Percentiles rank a stretch among this genome's conserved stretches.
Evolutionary conservation across 2,888 invertebrate genomes (phyloP).

Genomic region (Lordiphosa fenestrarum): DNA sequence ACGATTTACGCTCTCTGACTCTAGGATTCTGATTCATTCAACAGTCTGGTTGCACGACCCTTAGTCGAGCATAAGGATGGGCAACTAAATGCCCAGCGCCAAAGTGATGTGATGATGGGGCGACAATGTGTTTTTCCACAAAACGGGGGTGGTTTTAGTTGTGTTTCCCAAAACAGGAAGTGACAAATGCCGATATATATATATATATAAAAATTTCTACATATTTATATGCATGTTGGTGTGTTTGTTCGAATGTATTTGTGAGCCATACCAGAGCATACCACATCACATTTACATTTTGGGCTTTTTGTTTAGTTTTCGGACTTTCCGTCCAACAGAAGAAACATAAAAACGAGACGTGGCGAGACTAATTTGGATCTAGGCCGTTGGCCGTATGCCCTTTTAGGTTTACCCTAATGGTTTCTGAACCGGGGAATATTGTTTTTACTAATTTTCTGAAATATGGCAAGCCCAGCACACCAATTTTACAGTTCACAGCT

Average conservation of each 20-base stretch:
- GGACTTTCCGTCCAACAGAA: slow-evolving; percentile 50
- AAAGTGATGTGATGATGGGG: slow-evolving; percentile 56
- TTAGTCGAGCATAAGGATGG: slow-evolving; percentile 52
- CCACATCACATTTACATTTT: slow-evolving; percentile 42
- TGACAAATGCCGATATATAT: slow-evolving; percentile 70
- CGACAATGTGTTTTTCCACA: slow-evolving; percentile 34
- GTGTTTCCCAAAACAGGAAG: slow-evolving; percentile 59
- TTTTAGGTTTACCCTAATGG: no score
- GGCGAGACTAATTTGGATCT: no score
- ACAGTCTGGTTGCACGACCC: slow-evolving; percentile 50
- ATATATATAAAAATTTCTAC: slow-evolving; percentile 13
- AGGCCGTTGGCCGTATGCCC: no score
- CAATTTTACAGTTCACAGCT: no score
- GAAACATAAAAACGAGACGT: slow-evolving; percentile 3
- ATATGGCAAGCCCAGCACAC: no score
- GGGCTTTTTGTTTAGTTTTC: slow-evolving; percentile 71
- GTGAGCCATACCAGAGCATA: slow-evolving; percentile 30
- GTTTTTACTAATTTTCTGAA: no score
- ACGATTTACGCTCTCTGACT: slow-evolving; percentile 66
- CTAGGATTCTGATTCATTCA: slow-evolving; percentile 63
- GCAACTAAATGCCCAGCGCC: slow-evolving; percentile 42
- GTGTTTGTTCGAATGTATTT: slow-evolving; percentile 14
- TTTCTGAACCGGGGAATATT: no score
- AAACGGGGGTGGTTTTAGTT: slow-evolving; percentile 60
- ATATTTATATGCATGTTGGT: slow-evolving; percentile 39